These are phyloP conservation scores for Microcebus ravelobensis DNA, from an alignment of 2,113 vertebrate genomes.

Conservation along the genomic window DNA sequence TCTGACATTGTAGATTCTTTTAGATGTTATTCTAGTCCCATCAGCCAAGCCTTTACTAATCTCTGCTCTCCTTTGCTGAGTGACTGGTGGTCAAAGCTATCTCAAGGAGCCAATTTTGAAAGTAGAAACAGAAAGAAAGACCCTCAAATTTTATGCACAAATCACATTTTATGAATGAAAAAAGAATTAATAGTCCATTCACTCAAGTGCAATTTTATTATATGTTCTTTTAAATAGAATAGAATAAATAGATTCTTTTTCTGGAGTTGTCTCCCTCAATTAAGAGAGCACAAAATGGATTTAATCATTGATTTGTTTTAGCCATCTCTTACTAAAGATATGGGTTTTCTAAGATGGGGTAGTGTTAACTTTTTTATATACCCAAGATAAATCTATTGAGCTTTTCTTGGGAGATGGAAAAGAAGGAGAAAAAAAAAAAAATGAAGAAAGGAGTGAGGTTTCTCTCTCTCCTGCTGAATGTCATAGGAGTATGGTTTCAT, in stretches of 20 bases:
- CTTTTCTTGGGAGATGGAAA: background rate
- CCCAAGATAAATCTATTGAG: background rate
- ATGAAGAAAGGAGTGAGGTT: background rate
- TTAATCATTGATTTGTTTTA: background rate
- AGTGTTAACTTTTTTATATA: background rate
- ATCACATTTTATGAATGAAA: background rate
- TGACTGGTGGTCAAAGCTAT: background rate
- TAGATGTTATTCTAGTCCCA: background rate
- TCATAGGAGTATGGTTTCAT: background rate
- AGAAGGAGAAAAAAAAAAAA: fast-evolving
- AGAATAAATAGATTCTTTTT: background rate
- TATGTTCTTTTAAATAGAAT: background rate
- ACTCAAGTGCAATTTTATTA: background rate
- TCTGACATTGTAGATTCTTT: background rate
- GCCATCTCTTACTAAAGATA: background rate
- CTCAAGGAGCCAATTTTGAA: background rate
- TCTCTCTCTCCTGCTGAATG: background rate
- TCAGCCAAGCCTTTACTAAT: background rate
- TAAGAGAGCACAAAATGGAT: background rate
- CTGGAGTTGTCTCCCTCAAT: background rate
- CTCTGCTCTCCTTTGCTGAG: background rate
- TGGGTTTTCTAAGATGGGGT: background rate
- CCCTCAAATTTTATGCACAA: background rate
- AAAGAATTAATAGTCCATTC: background rate
- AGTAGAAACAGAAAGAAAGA: background rate